phyloP scores from a whole-genome alignment of 2,797 vertebrate species.

The Pseudotriccus pelzelni region DNA sequence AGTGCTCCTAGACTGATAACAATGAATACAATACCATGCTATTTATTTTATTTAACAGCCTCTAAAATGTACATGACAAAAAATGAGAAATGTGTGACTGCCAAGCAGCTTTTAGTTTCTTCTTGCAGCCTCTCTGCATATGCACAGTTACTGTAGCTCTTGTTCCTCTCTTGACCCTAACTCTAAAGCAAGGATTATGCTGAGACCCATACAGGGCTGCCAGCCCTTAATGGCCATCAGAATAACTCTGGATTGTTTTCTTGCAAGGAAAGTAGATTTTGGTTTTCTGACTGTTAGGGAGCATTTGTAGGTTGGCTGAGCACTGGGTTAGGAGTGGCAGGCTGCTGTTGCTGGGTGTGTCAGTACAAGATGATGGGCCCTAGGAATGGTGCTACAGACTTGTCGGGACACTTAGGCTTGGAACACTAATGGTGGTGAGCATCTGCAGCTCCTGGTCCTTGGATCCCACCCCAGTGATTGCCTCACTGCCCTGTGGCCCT shows the following conservation, averaged over 20 bases:
- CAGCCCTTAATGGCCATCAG: not conserved
- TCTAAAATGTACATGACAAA: slow-evolving; percentile 2
- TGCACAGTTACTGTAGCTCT: not conserved
- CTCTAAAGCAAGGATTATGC: fast-evolving
- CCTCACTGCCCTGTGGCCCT: fast-evolving
- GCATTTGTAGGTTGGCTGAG: too few species aligned
- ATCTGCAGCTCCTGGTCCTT: not conserved
- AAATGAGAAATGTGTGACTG: not conserved
- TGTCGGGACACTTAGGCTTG: fast-evolving
- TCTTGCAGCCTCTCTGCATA: not conserved
- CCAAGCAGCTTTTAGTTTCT: not conserved
- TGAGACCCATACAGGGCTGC: not conserved
- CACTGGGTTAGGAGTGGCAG: not conserved
- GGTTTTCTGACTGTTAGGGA: not conserved
- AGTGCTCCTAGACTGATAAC: slow-evolving; percentile 18
- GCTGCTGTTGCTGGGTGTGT: fast-evolving
- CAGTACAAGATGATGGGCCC: too few species aligned
- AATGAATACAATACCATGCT: not conserved
- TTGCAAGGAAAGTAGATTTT: not conserved
- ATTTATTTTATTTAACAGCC: slow-evolving; percentile 47
- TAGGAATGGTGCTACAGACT: not conserved
- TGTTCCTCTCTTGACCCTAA: not conserved
- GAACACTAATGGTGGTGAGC: fast-evolving
- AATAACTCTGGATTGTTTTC: not conserved
- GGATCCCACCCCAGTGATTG: fast-evolving